Conservation (phyloP, 2,888 invertebrate genomes). For the Leucoptera coffeella region DNA sequence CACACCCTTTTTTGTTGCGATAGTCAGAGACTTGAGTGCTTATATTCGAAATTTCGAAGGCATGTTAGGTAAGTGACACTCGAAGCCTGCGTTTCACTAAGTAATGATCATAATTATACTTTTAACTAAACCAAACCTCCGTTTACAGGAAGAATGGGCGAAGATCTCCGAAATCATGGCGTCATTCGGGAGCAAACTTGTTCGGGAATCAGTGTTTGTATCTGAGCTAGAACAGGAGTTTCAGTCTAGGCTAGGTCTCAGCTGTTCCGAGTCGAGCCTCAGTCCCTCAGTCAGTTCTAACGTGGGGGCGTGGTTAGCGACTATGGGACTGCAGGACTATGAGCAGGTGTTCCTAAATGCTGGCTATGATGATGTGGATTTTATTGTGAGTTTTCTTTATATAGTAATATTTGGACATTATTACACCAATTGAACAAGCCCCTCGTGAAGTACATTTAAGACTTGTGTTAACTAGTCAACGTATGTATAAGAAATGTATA, state of each 20-base stretch:
- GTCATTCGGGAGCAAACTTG: conserved; percentile 81
- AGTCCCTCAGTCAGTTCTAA: conserved; percentile 57
- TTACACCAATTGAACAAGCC: too few relatives aligned
- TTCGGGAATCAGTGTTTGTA: conserved; percentile 71
- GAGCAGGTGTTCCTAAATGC: conserved; percentile 77
- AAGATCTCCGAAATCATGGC: conserved; percentile 95
- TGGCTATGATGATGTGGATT: conserved; percentile 89
- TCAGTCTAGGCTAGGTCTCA: conserved; percentile 62
- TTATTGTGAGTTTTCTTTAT: conserved; percentile 87
- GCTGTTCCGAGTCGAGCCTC: conserved; percentile 50
- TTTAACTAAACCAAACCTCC: too few relatives aligned
- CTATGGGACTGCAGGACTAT: conserved; percentile 73
- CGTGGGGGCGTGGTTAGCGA: conserved; percentile 74
- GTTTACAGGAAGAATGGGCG: conserved; percentile 85
- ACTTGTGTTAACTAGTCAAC: too few relatives aligned
- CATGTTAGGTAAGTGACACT: too few relatives aligned
- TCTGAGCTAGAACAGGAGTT: conserved; percentile 75
- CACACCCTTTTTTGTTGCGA: too few relatives aligned
- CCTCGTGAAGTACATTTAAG: too few relatives aligned
- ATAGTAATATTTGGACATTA: too few relatives aligned
- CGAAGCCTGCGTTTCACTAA: too few relatives aligned
- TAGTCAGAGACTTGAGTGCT: too few relatives aligned
- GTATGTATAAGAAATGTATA: too few relatives aligned
- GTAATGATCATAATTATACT: too few relatives aligned
- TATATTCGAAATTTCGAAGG: too few relatives aligned